Evolutionary conservation across 2,113 vertebrate genomes (phyloP).

Genomic region (Enhydra lutris): DNA sequence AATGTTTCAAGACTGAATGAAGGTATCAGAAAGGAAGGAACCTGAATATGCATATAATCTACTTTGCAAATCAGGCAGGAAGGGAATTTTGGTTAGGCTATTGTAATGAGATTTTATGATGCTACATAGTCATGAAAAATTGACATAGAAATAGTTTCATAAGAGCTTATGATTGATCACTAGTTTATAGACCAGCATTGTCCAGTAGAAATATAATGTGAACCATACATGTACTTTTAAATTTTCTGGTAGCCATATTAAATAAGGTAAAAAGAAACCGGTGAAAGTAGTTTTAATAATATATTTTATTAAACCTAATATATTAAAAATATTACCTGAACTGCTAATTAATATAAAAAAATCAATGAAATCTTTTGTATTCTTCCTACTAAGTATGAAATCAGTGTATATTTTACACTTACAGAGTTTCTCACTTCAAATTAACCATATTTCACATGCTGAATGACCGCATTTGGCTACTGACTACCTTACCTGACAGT

Average conservation of each 20-base stretch:
- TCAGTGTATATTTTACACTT: conserved; percentile 23
- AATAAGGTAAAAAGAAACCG: background rate
- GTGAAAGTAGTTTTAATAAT: conserved; percentile 24
- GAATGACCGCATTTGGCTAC: background rate
- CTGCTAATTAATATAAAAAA: background rate
- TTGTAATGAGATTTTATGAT: conserved; percentile 30
- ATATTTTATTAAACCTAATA: background rate
- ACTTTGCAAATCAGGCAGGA: background rate
- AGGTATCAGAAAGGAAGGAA: conserved; percentile 4
- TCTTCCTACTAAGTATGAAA: background rate
- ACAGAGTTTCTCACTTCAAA: background rate
- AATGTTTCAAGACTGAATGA: background rate
- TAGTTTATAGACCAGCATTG: background rate
- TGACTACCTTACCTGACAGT: background rate
- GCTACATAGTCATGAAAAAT: background rate
- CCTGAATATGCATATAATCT: background rate
- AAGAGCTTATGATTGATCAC: background rate
- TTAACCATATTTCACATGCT: background rate
- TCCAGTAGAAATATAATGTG: background rate
- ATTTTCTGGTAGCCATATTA: background rate
- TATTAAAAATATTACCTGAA: background rate
- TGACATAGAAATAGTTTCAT: background rate
- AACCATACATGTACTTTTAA: background rate
- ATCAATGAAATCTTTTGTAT: background rate
- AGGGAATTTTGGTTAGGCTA: conserved; percentile 5